Base-by-base conservation (phyloP, 92 coral and sea anemone genomes). In the Actinernus sp. region DNA sequence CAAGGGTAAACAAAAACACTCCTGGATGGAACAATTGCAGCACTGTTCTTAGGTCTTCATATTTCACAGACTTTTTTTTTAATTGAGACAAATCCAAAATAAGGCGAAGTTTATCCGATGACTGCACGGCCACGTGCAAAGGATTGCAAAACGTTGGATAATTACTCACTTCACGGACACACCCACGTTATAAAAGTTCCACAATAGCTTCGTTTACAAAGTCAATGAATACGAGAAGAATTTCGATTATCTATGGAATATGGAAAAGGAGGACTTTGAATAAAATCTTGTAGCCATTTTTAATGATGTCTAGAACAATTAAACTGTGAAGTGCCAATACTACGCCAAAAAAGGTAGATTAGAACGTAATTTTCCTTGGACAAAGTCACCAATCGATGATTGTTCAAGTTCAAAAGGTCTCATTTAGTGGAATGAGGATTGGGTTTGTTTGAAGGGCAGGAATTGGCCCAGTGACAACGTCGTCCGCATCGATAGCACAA, bases 31-130 rank as follows among this genome's bases (percentile, higher is more conserved):
- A 73, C 32, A 74, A 28, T 46, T 63, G 76, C 48, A 80, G 81
- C 26, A 73, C 88, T 30, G 81, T 61, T 73, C 82, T 57, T n/a
- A 73, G 13, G 33, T 75, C 83, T 44, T 75, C 83, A 30, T 75
- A 75, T 45, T 75, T 75, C 34, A 81, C 61, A 38, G 69, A 58
- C 68, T 65, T 63, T 32, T 63, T 81, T 10, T 82, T 82, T 10
- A 82, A 44, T 52, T 73, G 63, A 49, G 83, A 82, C 28, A 82
- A 66, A 51, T 83, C 67, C 30, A 83, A 68, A 50, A 83, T 75
- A 5, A 83, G 79, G 14, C 89, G 38, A 6, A 74, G 68, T 48
- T 76, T 83, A 6, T 84, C 84, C 14, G 74, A 64, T 31, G 65
- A 49, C 34, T 74, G 73, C 20, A 72, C 64, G 9, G 79, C 84